Percentiles rank a stretch among this genome's conserved stretches.
Conservation (phyloP, 2,113 vertebrate genomes). For the Orycteropus afer region DNA sequence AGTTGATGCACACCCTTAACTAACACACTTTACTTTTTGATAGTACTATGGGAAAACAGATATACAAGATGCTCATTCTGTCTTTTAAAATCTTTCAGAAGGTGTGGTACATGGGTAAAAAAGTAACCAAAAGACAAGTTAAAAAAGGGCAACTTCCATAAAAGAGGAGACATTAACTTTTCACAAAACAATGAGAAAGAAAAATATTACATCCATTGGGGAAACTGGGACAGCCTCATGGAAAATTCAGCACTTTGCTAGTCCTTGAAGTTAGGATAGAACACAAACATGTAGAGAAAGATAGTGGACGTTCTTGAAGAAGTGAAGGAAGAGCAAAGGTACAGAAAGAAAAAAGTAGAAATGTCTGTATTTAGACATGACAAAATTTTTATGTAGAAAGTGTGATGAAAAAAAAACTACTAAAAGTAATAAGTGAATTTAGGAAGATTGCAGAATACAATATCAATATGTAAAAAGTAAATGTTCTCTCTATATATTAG, state of each 20-base stretch:
- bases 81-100: background rate
- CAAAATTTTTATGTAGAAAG: slow-evolving; percentile 4
- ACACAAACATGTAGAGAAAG: background rate
- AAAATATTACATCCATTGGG: background rate
- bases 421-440: no score
- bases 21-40: background rate
- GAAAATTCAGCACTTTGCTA: background rate
- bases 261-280: background rate
- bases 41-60: background rate
- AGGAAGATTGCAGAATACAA: background rate
- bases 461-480: background rate
- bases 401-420: background rate
- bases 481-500: background rate
- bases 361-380: background rate
- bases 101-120: background rate
- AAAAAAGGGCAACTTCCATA: background rate
- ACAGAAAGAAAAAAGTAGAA: background rate
- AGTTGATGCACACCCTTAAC: no score
- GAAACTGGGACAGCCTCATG: background rate
- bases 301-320: no score
- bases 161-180: background rate
- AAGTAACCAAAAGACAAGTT: background rate
- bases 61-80: background rate
- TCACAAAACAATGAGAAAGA: background rate
- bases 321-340: background rate